Evolutionary conservation across 2,888 invertebrate genomes (phyloP), one percentile per base, ranked within the genome.

Genomic region (Euplexia lucipara): DNA sequence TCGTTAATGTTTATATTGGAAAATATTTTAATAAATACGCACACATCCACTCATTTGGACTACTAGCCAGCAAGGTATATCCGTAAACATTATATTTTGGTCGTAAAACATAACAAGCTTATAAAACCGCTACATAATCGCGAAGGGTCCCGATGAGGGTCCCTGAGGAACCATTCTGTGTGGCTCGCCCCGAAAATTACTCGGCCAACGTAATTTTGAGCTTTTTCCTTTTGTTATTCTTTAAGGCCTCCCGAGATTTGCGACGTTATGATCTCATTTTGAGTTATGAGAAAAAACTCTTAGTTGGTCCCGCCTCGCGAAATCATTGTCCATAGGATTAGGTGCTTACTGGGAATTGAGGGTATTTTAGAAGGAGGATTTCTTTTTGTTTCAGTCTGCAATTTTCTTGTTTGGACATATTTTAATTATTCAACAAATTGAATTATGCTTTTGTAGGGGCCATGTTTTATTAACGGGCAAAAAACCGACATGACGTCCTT

Each of bases 241-340:
- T 92, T 90, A 90, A 90, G 88, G 88, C 90, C 93, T 87, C 91
- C 87, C 86, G 94, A 92, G 94, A 90, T 90, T 92, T 88, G 91
- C 91, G 90, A 92, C 91, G 93, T 93, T 94, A 95, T 93, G 93
- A 94, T 94, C 94, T 93, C 94, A 94, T 94, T 94, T 92, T 93
- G 91, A 94, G 93, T 93, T 94, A 94, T 92, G 92, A 92, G 92
- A 90, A 90, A 92, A 93, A 94, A 91, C 92, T 93, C 93, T 92
- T 91, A 92, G 91, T 87, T 88, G 88, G 90, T 90, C 90, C 90
- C 90, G 83, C 81, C 81, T 86, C 87, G 86, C 79, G 88, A 86
- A 90, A 92, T 93, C 89, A 92, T 94, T 93, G 93, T 91, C 90
- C 88, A 84, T 86, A 86, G 89, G 91, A 93, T 93, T 93, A 92